Percentiles rank a stretch among this genome's conserved stretches.
Conservation (phyloP, 2,888 invertebrate genomes). For the Germaria angustata region DNA sequence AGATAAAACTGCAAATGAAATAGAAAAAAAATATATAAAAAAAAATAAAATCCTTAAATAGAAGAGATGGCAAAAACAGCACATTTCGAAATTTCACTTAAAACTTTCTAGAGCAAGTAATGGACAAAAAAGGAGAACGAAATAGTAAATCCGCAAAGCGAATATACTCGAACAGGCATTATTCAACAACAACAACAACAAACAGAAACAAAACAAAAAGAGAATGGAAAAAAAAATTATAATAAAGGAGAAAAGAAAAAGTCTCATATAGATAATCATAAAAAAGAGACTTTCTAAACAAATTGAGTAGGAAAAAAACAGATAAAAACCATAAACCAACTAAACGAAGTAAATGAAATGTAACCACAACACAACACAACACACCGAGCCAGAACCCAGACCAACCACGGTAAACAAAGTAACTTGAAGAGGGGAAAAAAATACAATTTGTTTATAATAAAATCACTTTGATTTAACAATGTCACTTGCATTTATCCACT, state of each 20-base stretch:
- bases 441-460: slow-evolving; percentile 32
- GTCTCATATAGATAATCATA: not conserved
- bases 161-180: slow-evolving; percentile 33
- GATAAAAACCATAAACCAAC: not conserved
- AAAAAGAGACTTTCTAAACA: not conserved
- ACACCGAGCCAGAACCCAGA: not conserved
- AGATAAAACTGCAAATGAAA: slow-evolving; percentile 14
- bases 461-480: slow-evolving; percentile 53
- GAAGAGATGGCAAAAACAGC: slow-evolving; percentile 4
- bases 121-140: not conserved
- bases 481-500: slow-evolving; percentile 36
- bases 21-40: not conserved
- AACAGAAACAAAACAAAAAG: not conserved
- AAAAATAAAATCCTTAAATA: not conserved
- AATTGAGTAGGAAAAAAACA: not conserved
- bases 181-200: not conserved
- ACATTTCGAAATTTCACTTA: slow-evolving; percentile 36
- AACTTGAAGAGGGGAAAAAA: not conserved
- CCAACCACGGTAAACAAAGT: not conserved
- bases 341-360: slow-evolving; percentile 43
- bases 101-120: not conserved
- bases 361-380: slow-evolving; percentile 4
- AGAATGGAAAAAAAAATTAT: not conserved
- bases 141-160: no score
- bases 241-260: not conserved